phyloP scores from a whole-genome alignment of 2,797 vertebrate species.

The Rhynchotus rufescens region DNA sequence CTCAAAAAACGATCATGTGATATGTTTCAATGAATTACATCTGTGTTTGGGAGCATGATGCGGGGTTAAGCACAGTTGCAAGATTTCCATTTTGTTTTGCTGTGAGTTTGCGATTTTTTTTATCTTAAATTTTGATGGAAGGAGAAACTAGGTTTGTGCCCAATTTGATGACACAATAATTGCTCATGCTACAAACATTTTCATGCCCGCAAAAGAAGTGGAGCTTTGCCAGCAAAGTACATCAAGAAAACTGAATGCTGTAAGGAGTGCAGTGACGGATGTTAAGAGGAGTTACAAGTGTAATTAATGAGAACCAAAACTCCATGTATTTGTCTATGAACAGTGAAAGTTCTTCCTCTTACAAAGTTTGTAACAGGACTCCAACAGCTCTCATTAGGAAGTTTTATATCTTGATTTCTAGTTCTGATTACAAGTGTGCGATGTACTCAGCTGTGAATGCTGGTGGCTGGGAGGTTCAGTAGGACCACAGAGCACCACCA shows the following conservation, averaged over 20 bases:
- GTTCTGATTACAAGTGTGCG: not conserved
- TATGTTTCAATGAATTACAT: not conserved
- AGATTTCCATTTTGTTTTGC: not conserved
- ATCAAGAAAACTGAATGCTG: not conserved
- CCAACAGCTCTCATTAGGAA: not conserved
- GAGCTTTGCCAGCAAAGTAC: not conserved
- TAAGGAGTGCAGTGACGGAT: not conserved
- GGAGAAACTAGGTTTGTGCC: not conserved
- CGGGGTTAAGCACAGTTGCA: not conserved
- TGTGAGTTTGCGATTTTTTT: not conserved
- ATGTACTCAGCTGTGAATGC: not conserved
- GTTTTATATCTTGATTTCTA: not conserved
- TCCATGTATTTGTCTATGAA: not conserved
- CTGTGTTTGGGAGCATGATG: not conserved
- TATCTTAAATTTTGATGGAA: not conserved
- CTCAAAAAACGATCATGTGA: not conserved
- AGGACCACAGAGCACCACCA: rapidly evolving
- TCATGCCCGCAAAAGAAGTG: not conserved
- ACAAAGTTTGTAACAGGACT: not conserved
- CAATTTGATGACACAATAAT: not conserved
- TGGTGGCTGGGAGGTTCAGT: not conserved
- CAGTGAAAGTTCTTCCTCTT: not conserved
- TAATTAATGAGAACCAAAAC: not conserved
- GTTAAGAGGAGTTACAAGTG: not conserved
- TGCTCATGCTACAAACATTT: not conserved